phyloP scores from a whole-genome alignment of 1,140 invertebrate genomes.

The Leptopilina clavipes region DNA sequence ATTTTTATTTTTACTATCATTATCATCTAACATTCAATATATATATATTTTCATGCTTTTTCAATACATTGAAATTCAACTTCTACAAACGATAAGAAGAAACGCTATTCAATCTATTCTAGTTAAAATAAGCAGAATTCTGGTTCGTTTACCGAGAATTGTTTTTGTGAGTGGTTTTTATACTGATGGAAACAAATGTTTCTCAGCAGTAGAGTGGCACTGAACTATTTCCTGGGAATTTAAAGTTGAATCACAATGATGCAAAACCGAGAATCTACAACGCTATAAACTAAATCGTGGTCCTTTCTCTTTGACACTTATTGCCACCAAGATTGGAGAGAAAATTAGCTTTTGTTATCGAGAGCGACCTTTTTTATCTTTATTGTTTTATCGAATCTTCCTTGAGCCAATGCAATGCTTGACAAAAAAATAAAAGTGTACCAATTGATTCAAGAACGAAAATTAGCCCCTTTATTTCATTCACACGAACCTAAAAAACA shows the following conservation, averaged over 20 bases:
- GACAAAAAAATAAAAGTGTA: neutral
- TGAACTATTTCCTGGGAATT: conserved; percentile 21
- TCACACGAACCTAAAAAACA: neutral
- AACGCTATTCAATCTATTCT: neutral
- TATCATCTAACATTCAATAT: no score
- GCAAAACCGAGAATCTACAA: neutral
- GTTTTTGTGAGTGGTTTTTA: neutral
- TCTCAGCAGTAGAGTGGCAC: neutral
- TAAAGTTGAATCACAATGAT: neutral
- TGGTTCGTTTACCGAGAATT: neutral
- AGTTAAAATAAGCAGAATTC: neutral
- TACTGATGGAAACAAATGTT: neutral
- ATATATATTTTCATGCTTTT: no score
- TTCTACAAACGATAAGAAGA: neutral
- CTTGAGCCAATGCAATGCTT: neutral
- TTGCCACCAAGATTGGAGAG: neutral
- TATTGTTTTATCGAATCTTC: conserved; percentile 15
- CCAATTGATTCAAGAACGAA: neutral
- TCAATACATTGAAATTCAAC: neutral
- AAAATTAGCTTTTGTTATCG: conserved; percentile 23
- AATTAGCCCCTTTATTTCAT: conserved; percentile 20
- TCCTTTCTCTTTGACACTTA: conserved; percentile 30
- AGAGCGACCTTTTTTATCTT: conserved; percentile 28
- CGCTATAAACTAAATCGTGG: neutral
- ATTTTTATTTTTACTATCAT: no score